These are phyloP conservation scores for Crepidodera aurea DNA, from an alignment of 2,888 invertebrate genomes.

Conservation along the genomic window DNA sequence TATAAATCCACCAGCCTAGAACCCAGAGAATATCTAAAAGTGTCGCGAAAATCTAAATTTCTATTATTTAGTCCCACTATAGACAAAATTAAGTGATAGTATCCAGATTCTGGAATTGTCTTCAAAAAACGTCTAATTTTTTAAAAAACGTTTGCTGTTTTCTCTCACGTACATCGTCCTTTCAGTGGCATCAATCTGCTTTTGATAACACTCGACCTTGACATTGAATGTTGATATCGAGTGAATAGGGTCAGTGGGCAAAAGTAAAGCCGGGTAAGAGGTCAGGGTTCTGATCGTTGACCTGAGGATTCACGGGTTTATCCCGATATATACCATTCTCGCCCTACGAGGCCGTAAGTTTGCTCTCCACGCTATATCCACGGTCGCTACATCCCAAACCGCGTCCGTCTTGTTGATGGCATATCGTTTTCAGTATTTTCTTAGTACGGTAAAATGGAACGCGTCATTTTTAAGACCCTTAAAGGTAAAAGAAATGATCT, in stretches of 20 bases:
- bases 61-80: no score
- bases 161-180: neutral
- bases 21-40: no score
- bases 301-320: constrained; percentile 58
- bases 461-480: no score
- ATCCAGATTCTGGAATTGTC: no score
- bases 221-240: constrained; percentile 45
- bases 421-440: constrained; percentile 14
- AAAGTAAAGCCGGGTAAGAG: constrained; percentile 53
- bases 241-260: constrained; percentile 57
- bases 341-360: constrained; percentile 42
- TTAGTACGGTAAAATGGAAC: constrained; percentile 16
- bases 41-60: no score
- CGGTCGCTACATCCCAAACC: constrained; percentile 10
- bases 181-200: neutral
- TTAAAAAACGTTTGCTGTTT: no score
- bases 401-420: constrained; percentile 18
- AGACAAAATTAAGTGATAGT: no score
- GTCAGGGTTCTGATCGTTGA: constrained; percentile 60
- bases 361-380: constrained; percentile 25
- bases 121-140: no score
- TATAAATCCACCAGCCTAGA: no score
- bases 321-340: constrained; percentile 52
- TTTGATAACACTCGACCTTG: constrained; percentile 43
- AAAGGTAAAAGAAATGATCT: no score